Evolutionary conservation across 2,888 invertebrate genomes (phyloP).

Genomic region (Volucella inflata): DNA sequence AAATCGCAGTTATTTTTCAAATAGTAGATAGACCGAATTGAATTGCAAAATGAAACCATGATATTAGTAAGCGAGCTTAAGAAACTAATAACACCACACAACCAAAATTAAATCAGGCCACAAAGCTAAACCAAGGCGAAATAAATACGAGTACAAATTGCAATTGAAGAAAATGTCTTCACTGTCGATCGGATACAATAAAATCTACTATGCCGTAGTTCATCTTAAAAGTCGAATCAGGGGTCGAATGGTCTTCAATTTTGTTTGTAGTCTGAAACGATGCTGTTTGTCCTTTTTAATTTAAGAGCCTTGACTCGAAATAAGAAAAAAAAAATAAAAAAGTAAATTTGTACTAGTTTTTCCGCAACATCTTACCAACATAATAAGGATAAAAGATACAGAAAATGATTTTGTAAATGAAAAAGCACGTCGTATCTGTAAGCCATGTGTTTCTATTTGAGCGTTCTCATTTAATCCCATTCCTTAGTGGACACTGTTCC

Average conservation of each 20-base stretch:
- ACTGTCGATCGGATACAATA: conserved; percentile 18
- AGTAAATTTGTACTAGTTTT: conserved; percentile 36
- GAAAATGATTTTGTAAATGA: conserved; percentile 38
- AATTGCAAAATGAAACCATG: conserved; percentile 60
- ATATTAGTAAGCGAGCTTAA: conserved; percentile 31
- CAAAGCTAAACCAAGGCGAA: conserved; percentile 55
- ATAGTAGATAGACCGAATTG: conserved; percentile 32
- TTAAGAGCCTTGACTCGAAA: conserved; percentile 37
- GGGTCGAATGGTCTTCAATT: conserved; percentile 49
- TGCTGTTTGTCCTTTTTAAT: conserved; percentile 56
- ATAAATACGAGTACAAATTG: conserved; percentile 56
- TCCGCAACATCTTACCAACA: neutral
- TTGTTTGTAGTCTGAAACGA: neutral
- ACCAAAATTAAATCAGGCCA: conserved; percentile 30
- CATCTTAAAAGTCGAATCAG: conserved; percentile 52
- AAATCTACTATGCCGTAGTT: conserved; percentile 41
- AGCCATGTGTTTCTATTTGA: conserved; percentile 9
- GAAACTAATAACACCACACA: neutral
- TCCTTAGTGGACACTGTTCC: conserved; percentile 30
- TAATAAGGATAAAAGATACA: neutral
- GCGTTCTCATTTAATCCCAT: conserved; percentile 30
- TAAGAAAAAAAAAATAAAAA: conserved; percentile 24
- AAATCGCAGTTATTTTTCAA: conserved; percentile 30
- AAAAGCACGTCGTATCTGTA: conserved; percentile 35
- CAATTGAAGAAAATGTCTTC: conserved; percentile 51